phyloP scores from a whole-genome alignment of 2,888 invertebrate genomes.

The Phortica magna region DNA sequence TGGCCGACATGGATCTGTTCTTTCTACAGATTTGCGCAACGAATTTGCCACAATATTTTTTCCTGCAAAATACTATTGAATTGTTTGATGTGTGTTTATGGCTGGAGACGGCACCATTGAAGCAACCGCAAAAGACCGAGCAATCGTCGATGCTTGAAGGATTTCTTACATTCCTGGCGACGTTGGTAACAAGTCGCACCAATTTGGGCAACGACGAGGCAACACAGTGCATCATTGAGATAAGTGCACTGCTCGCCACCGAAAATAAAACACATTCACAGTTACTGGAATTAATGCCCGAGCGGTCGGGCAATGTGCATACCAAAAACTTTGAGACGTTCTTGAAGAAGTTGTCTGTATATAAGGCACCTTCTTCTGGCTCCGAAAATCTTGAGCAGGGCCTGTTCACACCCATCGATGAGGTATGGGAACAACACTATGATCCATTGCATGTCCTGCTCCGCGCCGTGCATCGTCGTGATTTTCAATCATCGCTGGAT shows the following conservation, averaged over 20 bases:
- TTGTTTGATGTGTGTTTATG: conserved; percentile 94
- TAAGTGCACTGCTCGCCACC: conserved; percentile 94
- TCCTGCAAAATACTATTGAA: conserved; percentile 91
- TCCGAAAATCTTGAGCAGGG: conserved; percentile 92
- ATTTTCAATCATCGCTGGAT: conserved; percentile 97
- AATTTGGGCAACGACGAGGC: conserved; percentile 85
- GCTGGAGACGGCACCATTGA: conserved; percentile 87
- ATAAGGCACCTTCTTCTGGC: conserved; percentile 87
- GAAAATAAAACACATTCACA: conserved; percentile 98
- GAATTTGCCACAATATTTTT: conserved; percentile 90
- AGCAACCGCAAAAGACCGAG: conserved; percentile 86
- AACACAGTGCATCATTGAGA: conserved; percentile 89
- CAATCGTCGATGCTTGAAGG: conserved; percentile 96
- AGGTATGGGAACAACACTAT: conserved; percentile 95
- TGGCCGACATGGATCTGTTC: conserved; percentile 98
- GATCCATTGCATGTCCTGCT: conserved; percentile 96
- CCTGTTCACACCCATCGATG: conserved; percentile 90
- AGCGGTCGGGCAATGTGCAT: conserved; percentile 94
- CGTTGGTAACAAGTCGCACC: conserved; percentile 91
- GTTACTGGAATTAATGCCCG: conserved; percentile 96
- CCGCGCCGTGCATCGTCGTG: conserved; percentile 92
- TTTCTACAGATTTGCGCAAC: conserved; percentile 96
- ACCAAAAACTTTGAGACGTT: conserved; percentile 93
- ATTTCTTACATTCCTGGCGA: conserved; percentile 92
- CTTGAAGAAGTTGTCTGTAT: conserved; percentile 90